These are phyloP conservation scores for Gambusia holbrooki DNA, from an alignment of 2,113 vertebrate species.

Conservation along the genomic window DNA sequence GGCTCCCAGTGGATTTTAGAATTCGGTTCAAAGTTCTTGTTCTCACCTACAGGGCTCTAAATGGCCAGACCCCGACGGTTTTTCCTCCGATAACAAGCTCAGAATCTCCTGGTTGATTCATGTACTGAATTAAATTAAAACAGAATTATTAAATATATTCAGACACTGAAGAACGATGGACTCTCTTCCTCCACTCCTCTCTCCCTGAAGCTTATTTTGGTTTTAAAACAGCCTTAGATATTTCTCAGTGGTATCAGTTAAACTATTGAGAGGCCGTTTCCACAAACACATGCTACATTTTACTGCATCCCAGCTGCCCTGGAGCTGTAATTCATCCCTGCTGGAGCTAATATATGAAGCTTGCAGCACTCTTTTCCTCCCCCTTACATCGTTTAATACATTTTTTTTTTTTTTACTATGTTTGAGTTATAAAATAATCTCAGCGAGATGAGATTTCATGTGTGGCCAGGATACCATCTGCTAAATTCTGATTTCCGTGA, in stretches of 20 bases:
- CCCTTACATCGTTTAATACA: conserved; percentile 29
- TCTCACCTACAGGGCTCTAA: too few relatives aligned
- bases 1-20: too few relatives aligned
- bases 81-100: too few relatives aligned
- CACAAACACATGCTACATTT: conserved; percentile 32
- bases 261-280: conserved; percentile 28
- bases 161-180: background rate
- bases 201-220: background rate
- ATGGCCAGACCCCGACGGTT: too few relatives aligned
- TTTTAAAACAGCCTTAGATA: background rate
- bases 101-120: too few relatives aligned
- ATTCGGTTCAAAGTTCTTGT: too few relatives aligned
- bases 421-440: conserved; percentile 52
- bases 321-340: conserved; percentile 42
- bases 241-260: conserved; percentile 20
- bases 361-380: conserved; percentile 24
- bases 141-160: background rate
- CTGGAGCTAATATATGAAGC: conserved; percentile 17
- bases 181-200: background rate
- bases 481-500: conserved; percentile 45
- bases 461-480: conserved; percentile 29
- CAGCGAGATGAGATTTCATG: conserved; percentile 29
- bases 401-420: conserved; percentile 52
- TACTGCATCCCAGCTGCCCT: conserved; percentile 36
- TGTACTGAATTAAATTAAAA: background rate